Evolutionary conservation across 2,888 invertebrate species (phyloP).

Genomic region (Leucoma salicis): DNA sequence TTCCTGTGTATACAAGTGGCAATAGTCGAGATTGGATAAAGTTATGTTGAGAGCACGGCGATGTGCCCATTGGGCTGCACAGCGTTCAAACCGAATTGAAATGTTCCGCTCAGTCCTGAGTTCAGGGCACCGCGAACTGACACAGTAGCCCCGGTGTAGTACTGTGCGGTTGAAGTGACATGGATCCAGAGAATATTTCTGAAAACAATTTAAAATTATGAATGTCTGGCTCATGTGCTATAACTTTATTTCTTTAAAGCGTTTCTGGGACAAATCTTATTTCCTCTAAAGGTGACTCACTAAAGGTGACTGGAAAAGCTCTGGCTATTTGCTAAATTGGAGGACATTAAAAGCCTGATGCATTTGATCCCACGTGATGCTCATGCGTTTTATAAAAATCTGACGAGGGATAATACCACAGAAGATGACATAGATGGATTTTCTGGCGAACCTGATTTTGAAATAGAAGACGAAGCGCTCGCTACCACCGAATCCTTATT

Average conservation of each 20-base stretch:
- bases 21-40: not conserved
- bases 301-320: not conserved
- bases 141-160: not conserved
- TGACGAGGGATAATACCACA: slow-evolving; percentile 3
- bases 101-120: not conserved
- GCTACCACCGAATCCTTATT: no score
- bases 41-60: not conserved
- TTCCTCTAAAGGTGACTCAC: no score
- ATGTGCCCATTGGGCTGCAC: not conserved
- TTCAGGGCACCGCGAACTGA: not conserved
- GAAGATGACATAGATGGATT: slow-evolving; percentile 1
- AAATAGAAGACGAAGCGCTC: not conserved
- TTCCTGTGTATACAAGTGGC: not conserved
- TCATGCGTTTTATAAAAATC: slow-evolving; percentile 7
- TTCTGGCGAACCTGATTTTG: not conserved
- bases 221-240: no score
- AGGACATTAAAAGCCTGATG: not conserved
- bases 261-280: no score
- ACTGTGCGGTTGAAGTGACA: not conserved
- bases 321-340: not conserved
- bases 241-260: no score
- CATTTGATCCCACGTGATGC: slow-evolving; percentile 14
- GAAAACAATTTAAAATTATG: not conserved
- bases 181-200: not conserved
- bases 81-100: not conserved